Evolutionary conservation across 2,113 vertebrate species (phyloP).

Genomic region (Ciconia maguari): DNA sequence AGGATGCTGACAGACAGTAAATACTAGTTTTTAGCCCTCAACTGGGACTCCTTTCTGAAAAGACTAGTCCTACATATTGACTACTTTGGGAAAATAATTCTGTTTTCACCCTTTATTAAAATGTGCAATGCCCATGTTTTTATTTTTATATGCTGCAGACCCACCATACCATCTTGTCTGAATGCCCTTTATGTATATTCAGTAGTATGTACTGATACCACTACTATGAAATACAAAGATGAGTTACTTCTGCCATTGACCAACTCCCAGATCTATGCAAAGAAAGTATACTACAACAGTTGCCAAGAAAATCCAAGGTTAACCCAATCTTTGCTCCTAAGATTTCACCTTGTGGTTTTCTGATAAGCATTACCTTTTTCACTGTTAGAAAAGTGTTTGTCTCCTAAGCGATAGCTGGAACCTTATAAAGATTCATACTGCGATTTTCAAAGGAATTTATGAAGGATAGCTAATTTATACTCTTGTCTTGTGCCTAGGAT

Average conservation of each 20-base stretch:
- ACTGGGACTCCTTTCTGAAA: not conserved
- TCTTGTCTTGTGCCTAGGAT: not conserved
- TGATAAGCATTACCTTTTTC: not conserved
- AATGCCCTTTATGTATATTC: not conserved
- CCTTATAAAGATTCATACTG: not conserved
- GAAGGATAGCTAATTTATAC: not conserved
- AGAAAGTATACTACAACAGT: not conserved
- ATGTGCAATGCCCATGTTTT: not conserved
- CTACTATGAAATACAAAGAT: not conserved
- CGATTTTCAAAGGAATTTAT: not conserved
- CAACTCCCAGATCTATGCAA: not conserved
- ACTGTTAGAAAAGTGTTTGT: not conserved
- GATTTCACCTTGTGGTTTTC: not conserved
- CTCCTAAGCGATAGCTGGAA: not conserved
- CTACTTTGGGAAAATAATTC: not conserved
- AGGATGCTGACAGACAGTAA: not conserved
- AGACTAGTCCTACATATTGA: not conserved
- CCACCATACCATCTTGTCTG: not conserved
- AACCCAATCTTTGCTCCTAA: not conserved
- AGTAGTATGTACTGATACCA: not conserved
- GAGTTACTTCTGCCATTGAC: not conserved
- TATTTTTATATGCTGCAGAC: not conserved
- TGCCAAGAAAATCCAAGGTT: not conserved
- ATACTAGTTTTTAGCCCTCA: not conserved
- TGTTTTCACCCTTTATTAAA: not conserved